Percentiles rank a stretch among this genome's conserved stretches.
Evolutionary conservation across 2,113 vertebrate species (phyloP).

Genomic region (Todiramphus saurophagus): DNA sequence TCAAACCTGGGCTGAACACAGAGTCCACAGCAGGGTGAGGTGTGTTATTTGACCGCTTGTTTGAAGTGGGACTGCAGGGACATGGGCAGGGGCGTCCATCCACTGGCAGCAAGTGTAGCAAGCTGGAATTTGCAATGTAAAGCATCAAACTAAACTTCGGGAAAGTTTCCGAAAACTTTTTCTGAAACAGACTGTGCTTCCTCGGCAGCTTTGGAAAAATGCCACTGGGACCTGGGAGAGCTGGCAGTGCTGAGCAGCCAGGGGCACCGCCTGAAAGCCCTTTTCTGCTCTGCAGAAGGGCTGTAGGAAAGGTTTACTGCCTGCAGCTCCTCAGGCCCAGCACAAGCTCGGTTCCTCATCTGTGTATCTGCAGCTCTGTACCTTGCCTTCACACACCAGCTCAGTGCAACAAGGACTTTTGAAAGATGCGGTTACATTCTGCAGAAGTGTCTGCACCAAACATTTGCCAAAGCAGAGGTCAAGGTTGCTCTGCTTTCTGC

Average conservation of each 20-base stretch:
- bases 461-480: background rate
- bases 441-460: background rate
- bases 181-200: background rate
- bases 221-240: background rate
- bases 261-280: background rate
- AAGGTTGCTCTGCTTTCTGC: background rate
- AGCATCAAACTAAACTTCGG: background rate
- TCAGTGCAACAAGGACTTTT: accelerated
- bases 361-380: background rate
- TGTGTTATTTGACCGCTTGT: accelerated
- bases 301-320: background rate
- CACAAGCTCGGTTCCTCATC: background rate
- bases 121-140: background rate
- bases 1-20: accelerated
- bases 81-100: accelerated
- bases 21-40: accelerated
- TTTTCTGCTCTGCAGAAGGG: background rate
- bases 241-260: background rate
- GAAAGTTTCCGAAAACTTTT: background rate
- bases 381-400: background rate
- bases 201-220: background rate
- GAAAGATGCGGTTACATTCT: background rate
- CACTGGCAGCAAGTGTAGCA: accelerated
- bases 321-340: background rate
- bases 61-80: background rate